Percentiles rank a stretch among this genome's conserved stretches.
phyloP scores from a whole-genome alignment of 1,140 invertebrate genomes.

The Capitella teleta region DNA sequence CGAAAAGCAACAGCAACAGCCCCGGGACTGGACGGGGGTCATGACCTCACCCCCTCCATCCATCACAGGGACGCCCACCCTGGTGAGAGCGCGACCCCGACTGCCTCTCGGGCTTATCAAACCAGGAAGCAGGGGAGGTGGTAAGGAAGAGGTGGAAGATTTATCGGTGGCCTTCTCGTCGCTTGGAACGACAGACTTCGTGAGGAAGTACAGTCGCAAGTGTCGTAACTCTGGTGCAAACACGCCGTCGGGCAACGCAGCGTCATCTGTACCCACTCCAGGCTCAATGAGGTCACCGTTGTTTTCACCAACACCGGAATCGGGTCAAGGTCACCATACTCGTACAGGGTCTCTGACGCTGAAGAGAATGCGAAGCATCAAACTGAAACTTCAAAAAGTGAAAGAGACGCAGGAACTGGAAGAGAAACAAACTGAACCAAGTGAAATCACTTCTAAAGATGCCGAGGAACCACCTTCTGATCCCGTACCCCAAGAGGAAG shows the following conservation, averaged over 20 bases:
- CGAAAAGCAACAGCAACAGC: too few relatives aligned
- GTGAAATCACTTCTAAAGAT: too few relatives aligned
- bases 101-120: background rate
- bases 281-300: background rate
- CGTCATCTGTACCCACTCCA: background rate
- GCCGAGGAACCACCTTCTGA: too few relatives aligned
- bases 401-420: background rate
- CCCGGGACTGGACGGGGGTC: too few relatives aligned
- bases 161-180: background rate
- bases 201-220: background rate
- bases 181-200: constrained; percentile 3
- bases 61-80: background rate
- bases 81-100: background rate
- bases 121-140: background rate
- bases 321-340: too few relatives aligned
- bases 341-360: background rate
- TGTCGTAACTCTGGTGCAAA: background rate
- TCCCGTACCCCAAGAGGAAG: too few relatives aligned
- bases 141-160: background rate
- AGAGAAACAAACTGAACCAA: background rate
- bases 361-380: constrained; percentile 2
- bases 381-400: constrained; percentile 3
- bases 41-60: too few relatives aligned
- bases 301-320: too few relatives aligned
- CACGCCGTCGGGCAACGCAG: background rate